Evolutionary conservation across 2,113 vertebrate species (phyloP).

Genomic region (Cacatua alba): DNA sequence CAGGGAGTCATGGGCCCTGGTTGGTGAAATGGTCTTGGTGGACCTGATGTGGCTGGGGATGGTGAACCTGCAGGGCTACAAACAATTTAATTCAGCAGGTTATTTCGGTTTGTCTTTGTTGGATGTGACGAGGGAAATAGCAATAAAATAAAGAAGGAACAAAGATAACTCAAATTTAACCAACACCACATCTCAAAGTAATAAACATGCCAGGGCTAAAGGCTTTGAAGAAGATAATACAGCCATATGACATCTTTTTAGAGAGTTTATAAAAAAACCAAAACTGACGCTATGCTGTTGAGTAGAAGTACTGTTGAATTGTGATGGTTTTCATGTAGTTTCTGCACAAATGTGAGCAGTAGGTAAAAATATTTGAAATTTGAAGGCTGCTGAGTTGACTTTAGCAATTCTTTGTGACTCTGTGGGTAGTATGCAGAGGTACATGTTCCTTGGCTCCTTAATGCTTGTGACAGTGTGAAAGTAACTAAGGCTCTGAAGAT

Average conservation of each 20-base stretch:
- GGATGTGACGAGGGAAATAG: neutral
- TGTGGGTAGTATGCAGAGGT: neutral
- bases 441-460: neutral
- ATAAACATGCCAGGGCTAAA: neutral
- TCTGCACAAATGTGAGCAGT: neutral
- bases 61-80: neutral
- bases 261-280: neutral
- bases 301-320: neutral
- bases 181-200: neutral
- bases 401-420: neutral
- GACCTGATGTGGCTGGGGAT: neutral
- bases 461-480: fast-evolving
- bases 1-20: fast-evolving
- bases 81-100: neutral
- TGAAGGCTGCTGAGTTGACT: neutral
- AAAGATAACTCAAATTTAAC: neutral
- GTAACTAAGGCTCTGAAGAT: neutral
- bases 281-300: neutral
- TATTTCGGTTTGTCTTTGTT: neutral
- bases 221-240: neutral
- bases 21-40: neutral
- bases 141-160: neutral
- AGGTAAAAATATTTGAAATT: neutral
- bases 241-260: neutral
- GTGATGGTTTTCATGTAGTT: neutral